phyloP scores from a whole-genome alignment of 2,888 invertebrate genomes.

The Cephus runcator region DNA sequence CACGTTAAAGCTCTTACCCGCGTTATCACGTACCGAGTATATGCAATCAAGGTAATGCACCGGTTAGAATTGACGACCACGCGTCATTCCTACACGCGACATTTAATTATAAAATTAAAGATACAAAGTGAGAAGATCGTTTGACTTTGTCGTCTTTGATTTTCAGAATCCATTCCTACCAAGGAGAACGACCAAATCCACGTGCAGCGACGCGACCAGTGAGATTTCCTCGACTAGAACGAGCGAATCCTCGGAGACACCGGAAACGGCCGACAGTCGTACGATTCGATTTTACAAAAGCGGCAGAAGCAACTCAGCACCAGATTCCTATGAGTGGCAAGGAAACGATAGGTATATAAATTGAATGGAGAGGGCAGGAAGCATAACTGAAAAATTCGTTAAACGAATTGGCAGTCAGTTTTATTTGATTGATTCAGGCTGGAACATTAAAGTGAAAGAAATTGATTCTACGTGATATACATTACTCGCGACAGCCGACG shows the following conservation, averaged over 20 bases:
- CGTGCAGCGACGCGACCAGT: conserved; percentile 42
- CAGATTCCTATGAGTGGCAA: conserved; percentile 73
- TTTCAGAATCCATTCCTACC: conserved; percentile 71
- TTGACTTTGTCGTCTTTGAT: background rate
- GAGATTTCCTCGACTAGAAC: conserved; percentile 30
- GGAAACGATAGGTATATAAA: conserved; percentile 49
- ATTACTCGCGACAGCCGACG: background rate
- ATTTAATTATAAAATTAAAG: background rate
- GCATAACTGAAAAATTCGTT: background rate
- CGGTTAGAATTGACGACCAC: background rate
- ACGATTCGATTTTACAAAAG: conserved; percentile 70
- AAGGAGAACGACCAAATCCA: conserved; percentile 49
- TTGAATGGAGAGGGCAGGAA: background rate
- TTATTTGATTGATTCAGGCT: background rate
- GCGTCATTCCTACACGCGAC: background rate
- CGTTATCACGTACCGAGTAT: background rate
- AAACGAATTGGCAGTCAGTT: too few species aligned
- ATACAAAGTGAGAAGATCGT: background rate
- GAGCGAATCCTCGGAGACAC: conserved; percentile 22
- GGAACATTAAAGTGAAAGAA: background rate
- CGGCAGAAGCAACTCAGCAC: conserved; percentile 82
- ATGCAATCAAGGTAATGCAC: background rate
- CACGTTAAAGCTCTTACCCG: background rate
- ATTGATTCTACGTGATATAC: background rate
- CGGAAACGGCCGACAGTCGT: conserved; percentile 56